Percentiles rank a stretch among this genome's conserved stretches.
Conservation (phyloP, 2,797 vertebrate species). For the Gymnoscopelus microlampas region DNA sequence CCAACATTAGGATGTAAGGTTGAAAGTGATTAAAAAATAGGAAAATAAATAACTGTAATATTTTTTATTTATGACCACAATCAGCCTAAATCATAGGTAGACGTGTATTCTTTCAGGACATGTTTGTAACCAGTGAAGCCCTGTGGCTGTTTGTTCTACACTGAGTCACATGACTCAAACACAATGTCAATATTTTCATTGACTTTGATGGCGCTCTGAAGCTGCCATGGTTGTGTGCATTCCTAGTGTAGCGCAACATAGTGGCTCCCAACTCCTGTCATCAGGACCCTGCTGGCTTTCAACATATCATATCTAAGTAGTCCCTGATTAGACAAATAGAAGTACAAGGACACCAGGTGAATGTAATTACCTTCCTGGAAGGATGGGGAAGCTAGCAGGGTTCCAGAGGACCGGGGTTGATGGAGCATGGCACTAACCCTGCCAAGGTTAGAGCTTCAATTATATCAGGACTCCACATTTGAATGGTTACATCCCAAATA, state of each 20-base stretch:
- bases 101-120: conserved; percentile 1
- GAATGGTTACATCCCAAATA: conserved; percentile 16
- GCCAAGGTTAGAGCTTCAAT: conserved; percentile 8
- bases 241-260: conserved; percentile 13
- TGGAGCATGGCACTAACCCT: conserved; percentile 1
- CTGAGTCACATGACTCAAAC: neutral
- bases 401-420: too few species aligned
- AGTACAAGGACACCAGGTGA: too few species aligned
- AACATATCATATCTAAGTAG: too few species aligned
- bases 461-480: neutral
- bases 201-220: neutral
- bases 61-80: conserved; percentile 47
- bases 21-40: too few species aligned
- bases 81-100: conserved; percentile 11
- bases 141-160: conserved; percentile 16
- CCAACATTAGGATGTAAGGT: too few species aligned
- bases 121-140: conserved; percentile 3
- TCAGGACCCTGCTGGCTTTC: too few species aligned
- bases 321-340: too few species aligned
- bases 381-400: too few species aligned
- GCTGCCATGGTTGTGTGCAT: neutral
- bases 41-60: conserved; percentile 2
- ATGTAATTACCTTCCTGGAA: too few species aligned
- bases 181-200: conserved; percentile 33
- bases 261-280: too few species aligned